Percentiles rank a stretch among this genome's conserved stretches.
phyloP scores from a whole-genome alignment of 2,113 vertebrate species.

The Empidonax alnorum region DNA sequence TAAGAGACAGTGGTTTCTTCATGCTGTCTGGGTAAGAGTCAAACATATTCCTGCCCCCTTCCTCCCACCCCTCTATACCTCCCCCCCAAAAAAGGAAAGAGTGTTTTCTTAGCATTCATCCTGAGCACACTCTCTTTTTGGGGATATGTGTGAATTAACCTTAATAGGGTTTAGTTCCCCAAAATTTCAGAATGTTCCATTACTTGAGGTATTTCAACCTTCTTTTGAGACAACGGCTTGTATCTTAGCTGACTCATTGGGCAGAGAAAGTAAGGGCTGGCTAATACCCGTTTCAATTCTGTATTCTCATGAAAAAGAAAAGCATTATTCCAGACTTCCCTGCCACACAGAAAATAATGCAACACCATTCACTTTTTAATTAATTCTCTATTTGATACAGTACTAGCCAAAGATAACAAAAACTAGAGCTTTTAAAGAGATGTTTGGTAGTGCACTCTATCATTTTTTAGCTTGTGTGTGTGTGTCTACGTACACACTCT shows the following conservation, averaged over 20 bases:
- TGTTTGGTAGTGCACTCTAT: constrained; percentile 74
- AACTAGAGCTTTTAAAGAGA: constrained; percentile 66
- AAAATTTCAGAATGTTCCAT: constrained; percentile 41
- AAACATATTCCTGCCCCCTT: background rate
- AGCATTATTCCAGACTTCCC: constrained; percentile 74
- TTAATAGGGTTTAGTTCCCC: background rate
- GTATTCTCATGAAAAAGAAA: constrained; percentile 65
- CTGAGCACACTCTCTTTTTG: constrained; percentile 52
- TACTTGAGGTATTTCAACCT: constrained; percentile 74
- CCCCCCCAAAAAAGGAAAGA: background rate
- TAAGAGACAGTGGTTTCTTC: constrained; percentile 75
- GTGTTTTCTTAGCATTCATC: constrained; percentile 60
- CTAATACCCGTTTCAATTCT: constrained; percentile 73
- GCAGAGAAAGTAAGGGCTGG: constrained; percentile 63
- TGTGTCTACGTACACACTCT: constrained; percentile 53
- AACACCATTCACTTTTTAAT: constrained; percentile 63
- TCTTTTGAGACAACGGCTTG: constrained; percentile 39
- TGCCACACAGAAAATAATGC: constrained; percentile 71
- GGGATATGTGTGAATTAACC: background rate
- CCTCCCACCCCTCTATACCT: background rate
- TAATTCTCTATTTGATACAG: constrained; percentile 69
- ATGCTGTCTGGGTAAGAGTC: constrained; percentile 66
- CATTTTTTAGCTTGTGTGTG: constrained; percentile 58
- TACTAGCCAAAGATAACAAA: constrained; percentile 74
- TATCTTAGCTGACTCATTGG: constrained; percentile 34